phyloP scores from a whole-genome alignment of 2,797 vertebrate species.

The Sebastes alutus region DNA sequence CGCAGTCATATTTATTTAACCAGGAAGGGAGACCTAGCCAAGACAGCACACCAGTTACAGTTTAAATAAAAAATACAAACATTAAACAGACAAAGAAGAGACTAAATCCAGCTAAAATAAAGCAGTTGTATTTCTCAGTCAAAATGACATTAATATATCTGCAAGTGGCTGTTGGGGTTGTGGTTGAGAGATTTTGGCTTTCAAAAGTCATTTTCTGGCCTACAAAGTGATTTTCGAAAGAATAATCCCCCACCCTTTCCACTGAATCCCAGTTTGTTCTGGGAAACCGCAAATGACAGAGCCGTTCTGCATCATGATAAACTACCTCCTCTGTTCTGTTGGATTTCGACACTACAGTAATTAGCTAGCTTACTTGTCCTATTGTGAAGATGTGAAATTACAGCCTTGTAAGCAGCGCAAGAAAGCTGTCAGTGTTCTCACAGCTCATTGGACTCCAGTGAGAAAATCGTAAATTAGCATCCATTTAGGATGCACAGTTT shows the following conservation, averaged over 20 bases:
- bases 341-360: conserved; percentile 12
- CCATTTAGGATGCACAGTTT: conserved; percentile 37
- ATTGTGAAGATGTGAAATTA: conserved; percentile 29
- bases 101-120: background rate
- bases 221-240: background rate
- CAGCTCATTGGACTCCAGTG: conserved; percentile 32
- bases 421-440: conserved; percentile 28
- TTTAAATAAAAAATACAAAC: background rate
- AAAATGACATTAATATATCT: background rate
- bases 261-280: background rate
- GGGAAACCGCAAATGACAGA: background rate
- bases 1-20: background rate
- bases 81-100: background rate
- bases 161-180: background rate
- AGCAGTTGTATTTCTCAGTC: background rate
- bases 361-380: conserved; percentile 17
- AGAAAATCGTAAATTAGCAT: conserved; percentile 43
- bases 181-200: background rate
- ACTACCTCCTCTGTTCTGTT: background rate
- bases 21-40: background rate
- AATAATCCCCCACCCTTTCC: background rate
- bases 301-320: background rate
- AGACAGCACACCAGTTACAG: background rate
- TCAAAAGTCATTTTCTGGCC: background rate
- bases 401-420: background rate